Evolutionary conservation across 2,113 vertebrate species (phyloP).

Genomic region (Leptodactylus fuscus): DNA sequence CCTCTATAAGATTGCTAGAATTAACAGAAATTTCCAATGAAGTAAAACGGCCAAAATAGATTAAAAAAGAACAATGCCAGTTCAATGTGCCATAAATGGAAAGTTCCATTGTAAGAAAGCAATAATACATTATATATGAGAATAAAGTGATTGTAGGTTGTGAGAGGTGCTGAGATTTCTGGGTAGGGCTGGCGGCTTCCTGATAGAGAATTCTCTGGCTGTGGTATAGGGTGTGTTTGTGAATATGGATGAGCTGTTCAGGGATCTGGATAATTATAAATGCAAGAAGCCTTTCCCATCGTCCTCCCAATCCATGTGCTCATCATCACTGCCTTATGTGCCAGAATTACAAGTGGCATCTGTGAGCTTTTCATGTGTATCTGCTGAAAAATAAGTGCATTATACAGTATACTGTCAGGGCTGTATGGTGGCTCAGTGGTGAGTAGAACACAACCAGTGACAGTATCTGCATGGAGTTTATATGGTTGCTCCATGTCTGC

Average conservation of each 20-base stretch:
- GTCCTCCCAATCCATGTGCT: conserved; percentile 6
- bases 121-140: too few species aligned
- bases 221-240: conserved; percentile 8
- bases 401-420: too few species aligned
- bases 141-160: background rate
- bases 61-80: too few species aligned
- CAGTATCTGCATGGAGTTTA: too few species aligned
- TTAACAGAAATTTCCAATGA: too few species aligned
- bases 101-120: too few species aligned
- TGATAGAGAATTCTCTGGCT: background rate
- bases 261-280: conserved; percentile 16
- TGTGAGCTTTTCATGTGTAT: background rate
- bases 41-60: too few species aligned
- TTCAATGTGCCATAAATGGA: too few species aligned
- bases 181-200: background rate
- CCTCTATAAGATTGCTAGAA: too few species aligned
- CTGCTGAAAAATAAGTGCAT: too few species aligned
- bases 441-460: background rate
- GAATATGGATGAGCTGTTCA: conserved; percentile 28
- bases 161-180: background rate
- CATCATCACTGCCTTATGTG: background rate
- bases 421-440: background rate
- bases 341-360: background rate
- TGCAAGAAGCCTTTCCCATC: conserved; percentile 8
- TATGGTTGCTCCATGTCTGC: background rate